These are phyloP conservation scores for Chaitophorus viminalis DNA, from an alignment of 2,888 invertebrate genomes.

Conservation along the genomic window DNA sequence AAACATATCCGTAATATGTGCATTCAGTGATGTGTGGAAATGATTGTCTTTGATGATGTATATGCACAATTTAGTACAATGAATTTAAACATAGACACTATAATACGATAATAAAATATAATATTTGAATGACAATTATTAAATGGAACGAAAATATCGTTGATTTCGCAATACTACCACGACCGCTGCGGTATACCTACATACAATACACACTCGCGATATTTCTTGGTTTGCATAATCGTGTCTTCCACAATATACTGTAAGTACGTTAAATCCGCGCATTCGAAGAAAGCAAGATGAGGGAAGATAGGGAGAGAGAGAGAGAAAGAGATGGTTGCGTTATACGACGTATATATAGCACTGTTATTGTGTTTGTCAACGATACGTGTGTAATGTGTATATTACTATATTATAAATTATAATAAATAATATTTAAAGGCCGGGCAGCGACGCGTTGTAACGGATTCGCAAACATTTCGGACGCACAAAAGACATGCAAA, in stretches of 20 bases:
- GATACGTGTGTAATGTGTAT: no score
- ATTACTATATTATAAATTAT: not conserved
- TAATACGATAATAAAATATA: no score
- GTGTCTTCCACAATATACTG: not conserved
- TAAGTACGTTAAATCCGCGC: not conserved
- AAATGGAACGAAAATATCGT: not conserved
- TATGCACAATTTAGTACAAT: no score
- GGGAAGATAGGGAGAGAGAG: not conserved
- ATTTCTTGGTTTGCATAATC: slow-evolving; percentile 14
- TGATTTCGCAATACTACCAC: not conserved
- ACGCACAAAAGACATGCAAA: not conserved
- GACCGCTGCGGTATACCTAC: not conserved
- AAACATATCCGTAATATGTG: no score
- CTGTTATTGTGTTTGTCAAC: not conserved
- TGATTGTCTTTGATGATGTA: no score
- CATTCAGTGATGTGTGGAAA: no score
- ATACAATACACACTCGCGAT: not conserved
- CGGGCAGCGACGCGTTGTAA: not conserved
- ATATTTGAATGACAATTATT: not conserved
- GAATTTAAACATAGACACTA: no score
- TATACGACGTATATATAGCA: no score
- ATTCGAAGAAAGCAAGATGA: no score
- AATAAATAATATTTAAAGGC: not conserved
- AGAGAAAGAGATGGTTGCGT: not conserved
- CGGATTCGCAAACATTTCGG: not conserved